Percentiles rank a stretch among this genome's conserved stretches.
phyloP scores from a whole-genome alignment of 2,888 invertebrate genomes.

The Luffia ferchaultella region DNA sequence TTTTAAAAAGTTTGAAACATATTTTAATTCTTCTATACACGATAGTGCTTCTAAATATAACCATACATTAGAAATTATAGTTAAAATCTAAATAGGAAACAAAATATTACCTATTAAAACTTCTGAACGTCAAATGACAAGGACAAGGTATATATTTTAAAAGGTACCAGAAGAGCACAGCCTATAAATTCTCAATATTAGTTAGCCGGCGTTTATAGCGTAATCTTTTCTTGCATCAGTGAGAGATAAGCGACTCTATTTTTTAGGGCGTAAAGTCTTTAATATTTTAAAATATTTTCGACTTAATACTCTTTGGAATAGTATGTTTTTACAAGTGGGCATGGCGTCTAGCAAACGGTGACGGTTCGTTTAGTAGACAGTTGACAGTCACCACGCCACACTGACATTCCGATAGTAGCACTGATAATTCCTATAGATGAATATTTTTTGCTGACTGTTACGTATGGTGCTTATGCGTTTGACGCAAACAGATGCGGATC shows the following conservation, averaged over 20 bases:
- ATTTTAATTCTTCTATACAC: no score
- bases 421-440: conserved; percentile 56
- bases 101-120: conserved; percentile 23
- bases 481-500: neutral
- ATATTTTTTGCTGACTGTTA: conserved; percentile 45
- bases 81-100: conserved; percentile 6
- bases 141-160: conserved; percentile 26
- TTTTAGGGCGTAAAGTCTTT: neutral
- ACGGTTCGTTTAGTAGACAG: conserved; percentile 65
- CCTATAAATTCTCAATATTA: conserved; percentile 35
- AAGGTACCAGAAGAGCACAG: conserved; percentile 30
- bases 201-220: conserved; percentile 12
- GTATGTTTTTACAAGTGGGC: conserved; percentile 45
- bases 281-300: conserved; percentile 7
- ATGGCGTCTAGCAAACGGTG: conserved; percentile 59
- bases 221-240: conserved; percentile 17
- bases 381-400: conserved; percentile 66
- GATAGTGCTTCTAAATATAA: neutral
- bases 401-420: conserved; percentile 62
- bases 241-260: neutral
- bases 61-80: neutral
- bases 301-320: conserved; percentile 20
- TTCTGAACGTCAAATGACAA: conserved; percentile 26
- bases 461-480: conserved; percentile 9
- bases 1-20: no score